Conservation (phyloP, 2,888 invertebrate species). For the Druceiella hillmani region DNA sequence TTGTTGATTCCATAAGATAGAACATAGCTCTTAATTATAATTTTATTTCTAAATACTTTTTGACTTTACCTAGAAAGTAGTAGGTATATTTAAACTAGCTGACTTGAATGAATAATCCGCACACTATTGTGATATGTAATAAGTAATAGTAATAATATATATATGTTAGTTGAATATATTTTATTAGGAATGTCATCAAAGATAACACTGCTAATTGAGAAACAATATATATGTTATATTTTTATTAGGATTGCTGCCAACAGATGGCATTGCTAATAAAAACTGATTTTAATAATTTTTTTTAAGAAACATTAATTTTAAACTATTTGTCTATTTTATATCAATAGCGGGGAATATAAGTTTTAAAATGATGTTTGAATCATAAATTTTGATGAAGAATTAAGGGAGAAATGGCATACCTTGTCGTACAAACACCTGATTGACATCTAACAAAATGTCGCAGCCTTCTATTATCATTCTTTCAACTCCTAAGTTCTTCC, state of each 20-base stretch:
- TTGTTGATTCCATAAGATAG: too few species aligned
- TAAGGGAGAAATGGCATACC: constrained; percentile 43
- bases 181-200: too few species aligned
- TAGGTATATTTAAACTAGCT: too few species aligned
- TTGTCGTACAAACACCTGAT: constrained; percentile 90
- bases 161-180: neutral
- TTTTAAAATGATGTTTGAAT: neutral
- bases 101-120: too few species aligned
- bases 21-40: too few species aligned
- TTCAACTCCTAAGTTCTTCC: constrained; percentile 88
- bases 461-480: constrained; percentile 93
- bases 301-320: neutral
- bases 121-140: neutral
- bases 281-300: too few species aligned
- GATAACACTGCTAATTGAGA: too few species aligned
- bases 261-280: too few species aligned
- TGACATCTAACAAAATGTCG: constrained; percentile 86
- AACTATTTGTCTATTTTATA: neutral
- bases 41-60: too few species aligned
- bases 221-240: too few species aligned
- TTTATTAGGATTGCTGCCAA: too few species aligned
- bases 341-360: neutral
- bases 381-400: neutral
- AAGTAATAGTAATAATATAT: neutral
- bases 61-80: too few species aligned